Evolutionary conservation across 2,113 vertebrate species (phyloP).

Genomic region (Rhadina sibilatrix): DNA sequence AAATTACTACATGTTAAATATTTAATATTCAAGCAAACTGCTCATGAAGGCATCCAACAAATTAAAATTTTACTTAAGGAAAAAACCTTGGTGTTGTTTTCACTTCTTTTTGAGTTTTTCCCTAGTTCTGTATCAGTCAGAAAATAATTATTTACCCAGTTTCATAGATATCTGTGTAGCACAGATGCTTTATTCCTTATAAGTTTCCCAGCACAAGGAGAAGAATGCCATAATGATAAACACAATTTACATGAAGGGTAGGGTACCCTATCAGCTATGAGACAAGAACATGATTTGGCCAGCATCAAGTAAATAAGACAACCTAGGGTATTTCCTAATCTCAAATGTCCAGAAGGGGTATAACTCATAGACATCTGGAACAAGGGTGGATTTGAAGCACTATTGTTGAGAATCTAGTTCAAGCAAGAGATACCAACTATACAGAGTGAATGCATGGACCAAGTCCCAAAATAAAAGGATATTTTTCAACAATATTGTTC

Average conservation of each 20-base stretch:
- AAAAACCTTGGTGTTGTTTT: neutral
- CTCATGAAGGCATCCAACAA: neutral
- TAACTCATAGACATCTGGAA: neutral
- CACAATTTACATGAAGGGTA: rapidly evolving
- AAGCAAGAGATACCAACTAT: neutral
- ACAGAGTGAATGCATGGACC: neutral
- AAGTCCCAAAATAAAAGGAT: neutral
- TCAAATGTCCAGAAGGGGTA: neutral
- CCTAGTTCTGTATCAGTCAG: neutral
- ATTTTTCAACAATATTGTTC: neutral
- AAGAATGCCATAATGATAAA: neutral
- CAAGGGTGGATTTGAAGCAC: neutral
- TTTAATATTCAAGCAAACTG: neutral
- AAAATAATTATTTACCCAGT: neutral
- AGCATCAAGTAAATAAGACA: neutral
- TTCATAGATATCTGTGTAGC: neutral
- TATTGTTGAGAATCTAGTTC: neutral
- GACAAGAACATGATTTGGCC: neutral
- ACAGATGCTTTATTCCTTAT: neutral
- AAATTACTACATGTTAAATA: neutral
- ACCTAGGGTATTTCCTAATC: neutral
- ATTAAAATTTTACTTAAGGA: neutral
- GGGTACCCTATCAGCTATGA: neutral
- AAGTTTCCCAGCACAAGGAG: neutral
- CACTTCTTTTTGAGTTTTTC: neutral